phyloP scores from a whole-genome alignment of 2,113 vertebrate genomes.

The Tragelaphus imberbis region DNA sequence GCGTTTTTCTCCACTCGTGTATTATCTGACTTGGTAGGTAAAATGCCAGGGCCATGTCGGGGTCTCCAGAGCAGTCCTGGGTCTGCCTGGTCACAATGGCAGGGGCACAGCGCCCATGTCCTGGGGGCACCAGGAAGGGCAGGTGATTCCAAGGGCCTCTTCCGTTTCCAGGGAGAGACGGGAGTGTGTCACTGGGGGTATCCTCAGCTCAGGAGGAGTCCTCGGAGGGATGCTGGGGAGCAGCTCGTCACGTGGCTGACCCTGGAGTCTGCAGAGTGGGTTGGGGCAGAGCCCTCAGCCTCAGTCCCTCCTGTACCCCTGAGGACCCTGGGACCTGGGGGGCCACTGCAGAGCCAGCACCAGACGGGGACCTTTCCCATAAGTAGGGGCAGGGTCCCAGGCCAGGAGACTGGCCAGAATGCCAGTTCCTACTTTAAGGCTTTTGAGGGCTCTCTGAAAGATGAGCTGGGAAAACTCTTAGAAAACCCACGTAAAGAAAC shows the following conservation, averaged over 20 bases:
- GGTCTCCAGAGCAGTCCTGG: neutral
- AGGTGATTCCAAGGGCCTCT: neutral
- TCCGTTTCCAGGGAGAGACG: neutral
- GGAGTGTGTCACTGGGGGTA: neutral
- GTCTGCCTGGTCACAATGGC: neutral
- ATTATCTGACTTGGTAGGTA: neutral
- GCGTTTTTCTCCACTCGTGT: neutral
- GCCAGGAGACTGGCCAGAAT: neutral
- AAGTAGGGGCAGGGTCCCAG: neutral
- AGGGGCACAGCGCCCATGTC: rapidly evolving
- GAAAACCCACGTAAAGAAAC: neutral
- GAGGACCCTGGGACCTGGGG: neutral
- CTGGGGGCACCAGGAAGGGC: neutral
- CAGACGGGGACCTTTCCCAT: neutral
- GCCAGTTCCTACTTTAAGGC: neutral
- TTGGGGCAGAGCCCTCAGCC: rapidly evolving
- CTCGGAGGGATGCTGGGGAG: neutral
- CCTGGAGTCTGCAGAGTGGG: neutral
- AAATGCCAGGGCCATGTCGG: neutral
- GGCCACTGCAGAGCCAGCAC: neutral
- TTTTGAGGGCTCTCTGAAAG: neutral
- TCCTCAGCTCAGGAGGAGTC: neutral
- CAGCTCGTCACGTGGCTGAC: neutral
- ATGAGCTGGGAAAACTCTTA: neutral
- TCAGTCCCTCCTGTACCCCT: neutral